Base-by-base conservation (phyloP, 2,888 invertebrate species). In the Hypomecis atomaria region DNA sequence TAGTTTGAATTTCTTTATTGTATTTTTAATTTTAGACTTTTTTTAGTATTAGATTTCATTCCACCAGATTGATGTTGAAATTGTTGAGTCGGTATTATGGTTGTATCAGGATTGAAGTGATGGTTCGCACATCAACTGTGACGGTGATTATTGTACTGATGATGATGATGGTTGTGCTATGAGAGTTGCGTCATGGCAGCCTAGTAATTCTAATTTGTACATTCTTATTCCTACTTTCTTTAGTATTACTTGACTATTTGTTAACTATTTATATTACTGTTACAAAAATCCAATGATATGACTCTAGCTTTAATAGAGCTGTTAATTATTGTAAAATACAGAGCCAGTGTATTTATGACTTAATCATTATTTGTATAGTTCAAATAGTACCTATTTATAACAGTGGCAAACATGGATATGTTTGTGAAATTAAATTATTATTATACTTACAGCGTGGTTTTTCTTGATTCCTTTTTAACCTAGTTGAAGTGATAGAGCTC, bases 331-430 rank as follows among this genome's bases (percentile, higher is more conserved):
- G 86, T 90, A 89, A 89, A 90, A 80, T 86, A 86, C 88, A 89
- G 88, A 90, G 90, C 90, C 92, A 90, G 90, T 91, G 89, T 90
- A 90, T 90, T 90, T 92, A 90, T 90, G 81, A 89, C 84, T 85
- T 90, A 90, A 90, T 90, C 89, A 90, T 89, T 90, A 91, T 92
- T 90, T 92, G 90, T 91, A 90, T 88, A 90, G 89, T 89, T 92
- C 87, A 89, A 89, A 90, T 90, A 89, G 86, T 90, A 82, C 78
- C 73, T 84, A 91, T 92, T 90, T 90, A 92, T 91, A 87, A 85
- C 81, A 77, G 81, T 74, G 75, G 70, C 87, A 88, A 87, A 88
- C 88, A 87, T 86, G 74, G 78, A 78, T 83, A 82, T 88, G 91
- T 92, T 91, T 90, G 90, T 86, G 75, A 82, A 87, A 91, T 87